Base-by-base conservation (phyloP, 1,140 invertebrate species). In the Periplaneta americana region DNA sequence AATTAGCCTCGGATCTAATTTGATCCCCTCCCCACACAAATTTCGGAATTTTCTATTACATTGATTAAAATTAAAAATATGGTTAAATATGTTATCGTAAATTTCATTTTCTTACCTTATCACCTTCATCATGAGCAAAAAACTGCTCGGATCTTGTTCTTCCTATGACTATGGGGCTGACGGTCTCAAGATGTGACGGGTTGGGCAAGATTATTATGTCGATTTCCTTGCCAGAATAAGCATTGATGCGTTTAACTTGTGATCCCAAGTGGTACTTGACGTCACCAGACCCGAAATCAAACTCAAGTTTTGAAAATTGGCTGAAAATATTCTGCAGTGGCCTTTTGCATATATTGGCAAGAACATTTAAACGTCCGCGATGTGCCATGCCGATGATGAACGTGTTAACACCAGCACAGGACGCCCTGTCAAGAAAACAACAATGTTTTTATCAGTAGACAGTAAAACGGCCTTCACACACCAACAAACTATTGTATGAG, bases 181-280 rank as follows among this genome's bases (percentile, higher is more conserved):
- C 95, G 80, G 95, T 94, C 88, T 98, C 97, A 84, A 98, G 89
- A 88, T 98, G 97, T 1, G 96, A 97, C 1, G 96, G 96, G 89
- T 98, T 98, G 1, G 96, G 95, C 74, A 97, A 93, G 82, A 98
- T 92, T 1, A 95, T 92, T 31, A 98, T 88, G 80, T 93, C 93
- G 82, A 98, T 93, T 83, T 94, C 94, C 84, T 94, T 95, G 84
- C 97, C 95, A 8, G 94, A 95, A 34, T 93, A 91, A 0, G 94
- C 89, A 85, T 97, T 97, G 36, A 96, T 82, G 39, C 94, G 91
- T 85, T 97, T 94, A 82, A 94, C 93, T 85, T 92, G 95, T 39
- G 95, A 94, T 11, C 97, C 97, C 84, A 98, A 90, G 89, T 98
- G 97, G 87, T 98, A 98, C 86, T 98, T 98, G 0, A 98, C 96